Conservation (phyloP, 1,140 invertebrate genomes). For the Nephotettix cincticeps region DNA sequence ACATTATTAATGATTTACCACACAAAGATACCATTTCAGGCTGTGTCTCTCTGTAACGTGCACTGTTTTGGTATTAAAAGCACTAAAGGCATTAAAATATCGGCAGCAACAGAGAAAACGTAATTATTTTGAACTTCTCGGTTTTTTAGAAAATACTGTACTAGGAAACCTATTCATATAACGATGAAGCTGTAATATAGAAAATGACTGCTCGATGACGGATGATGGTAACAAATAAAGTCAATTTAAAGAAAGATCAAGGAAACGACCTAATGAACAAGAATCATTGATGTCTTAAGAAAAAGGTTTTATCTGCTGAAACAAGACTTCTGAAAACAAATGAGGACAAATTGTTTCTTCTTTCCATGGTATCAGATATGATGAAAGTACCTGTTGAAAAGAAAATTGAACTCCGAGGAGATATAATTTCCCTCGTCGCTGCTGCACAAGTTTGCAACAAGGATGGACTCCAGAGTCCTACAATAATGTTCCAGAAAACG, state of each 20-base stretch:
- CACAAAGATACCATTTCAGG: too few species aligned
- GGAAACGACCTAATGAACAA: slow-evolving; percentile 19
- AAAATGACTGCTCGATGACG: slow-evolving; percentile 5
- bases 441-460: too few species aligned
- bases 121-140: slow-evolving; percentile 16
- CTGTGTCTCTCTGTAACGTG: too few species aligned
- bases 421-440: too few species aligned
- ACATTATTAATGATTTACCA: too few species aligned
- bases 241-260: slow-evolving; percentile 5
- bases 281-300: slow-evolving; percentile 18
- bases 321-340: slow-evolving; percentile 22
- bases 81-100: background rate
- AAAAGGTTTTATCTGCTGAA: slow-evolving; percentile 8
- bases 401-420: too few species aligned
- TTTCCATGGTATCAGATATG: slow-evolving; percentile 21
- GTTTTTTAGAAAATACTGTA: slow-evolving; percentile 19
- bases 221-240: slow-evolving; percentile 8
- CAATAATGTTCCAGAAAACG: too few species aligned
- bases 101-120: slow-evolving; percentile 18
- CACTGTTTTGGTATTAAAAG: background rate
- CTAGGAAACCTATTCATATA: background rate
- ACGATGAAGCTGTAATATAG: slow-evolving; percentile 18
- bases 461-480: too few species aligned
- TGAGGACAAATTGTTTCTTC: too few species aligned
- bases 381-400: slow-evolving; percentile 20